Conservation (phyloP, 1,140 invertebrate genomes). For the Drosophila micromelanica region DNA sequence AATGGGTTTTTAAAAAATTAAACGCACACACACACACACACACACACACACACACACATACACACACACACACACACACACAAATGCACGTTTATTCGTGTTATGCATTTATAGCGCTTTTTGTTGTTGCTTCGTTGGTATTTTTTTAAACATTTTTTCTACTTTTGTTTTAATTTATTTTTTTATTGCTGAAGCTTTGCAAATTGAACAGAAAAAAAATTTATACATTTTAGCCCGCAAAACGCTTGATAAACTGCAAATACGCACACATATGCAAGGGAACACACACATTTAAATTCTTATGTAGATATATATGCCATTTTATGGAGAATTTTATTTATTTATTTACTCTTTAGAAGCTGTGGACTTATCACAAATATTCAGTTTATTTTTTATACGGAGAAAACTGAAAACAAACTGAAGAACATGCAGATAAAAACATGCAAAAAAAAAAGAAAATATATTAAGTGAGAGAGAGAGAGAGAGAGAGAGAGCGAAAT, state of each 20-base stretch:
- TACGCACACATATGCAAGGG: conserved; percentile 20
- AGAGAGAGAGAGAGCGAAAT: conserved; percentile 6
- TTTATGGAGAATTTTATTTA: conserved; percentile 32
- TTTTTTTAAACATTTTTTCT: not conserved
- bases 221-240: conserved; percentile 40
- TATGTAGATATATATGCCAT: conserved; percentile 38
- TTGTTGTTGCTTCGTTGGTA: not conserved
- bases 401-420: conserved; percentile 42
- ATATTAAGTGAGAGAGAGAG: conserved; percentile 1
- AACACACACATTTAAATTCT: conserved; percentile 2
- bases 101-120: conserved; percentile 42
- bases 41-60: conserved; percentile 1
- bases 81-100: conserved; percentile 13
- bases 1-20: conserved; percentile 24
- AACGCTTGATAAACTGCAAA: conserved; percentile 67
- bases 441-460: conserved; percentile 52
- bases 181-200: conserved; percentile 24
- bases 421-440: conserved; percentile 63
- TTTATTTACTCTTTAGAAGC: conserved; percentile 33
- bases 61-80: conserved; percentile 6
- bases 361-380: conserved; percentile 52
- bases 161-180: not conserved
- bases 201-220: conserved; percentile 34
- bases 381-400: conserved; percentile 38
- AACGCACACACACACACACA: conserved; percentile 8